Conservation (phyloP, 2,888 invertebrate species). For the Eupithecia vulgata region DNA sequence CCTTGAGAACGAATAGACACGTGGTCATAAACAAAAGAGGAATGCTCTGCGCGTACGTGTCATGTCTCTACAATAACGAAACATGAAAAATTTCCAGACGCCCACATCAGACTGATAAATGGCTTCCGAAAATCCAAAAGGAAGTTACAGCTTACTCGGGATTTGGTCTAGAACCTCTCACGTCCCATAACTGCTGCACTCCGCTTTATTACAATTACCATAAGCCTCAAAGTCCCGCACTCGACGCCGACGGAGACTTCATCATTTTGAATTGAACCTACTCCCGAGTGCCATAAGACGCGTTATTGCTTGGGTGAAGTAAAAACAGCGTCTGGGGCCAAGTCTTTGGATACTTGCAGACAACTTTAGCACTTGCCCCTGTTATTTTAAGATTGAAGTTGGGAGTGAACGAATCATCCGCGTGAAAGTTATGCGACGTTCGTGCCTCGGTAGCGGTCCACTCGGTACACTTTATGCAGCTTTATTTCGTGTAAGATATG, state of each 20-base stretch:
- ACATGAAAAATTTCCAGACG: slow-evolving; percentile 85
- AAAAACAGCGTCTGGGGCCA: slow-evolving; percentile 76
- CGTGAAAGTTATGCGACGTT: slow-evolving; percentile 78
- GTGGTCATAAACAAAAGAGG: slow-evolving; percentile 70
- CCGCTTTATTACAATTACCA: slow-evolving; percentile 85
- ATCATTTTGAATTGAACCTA: slow-evolving; percentile 84
- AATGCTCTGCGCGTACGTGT: slow-evolving; percentile 72
- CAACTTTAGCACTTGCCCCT: slow-evolving; percentile 73
- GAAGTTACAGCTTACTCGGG: slow-evolving; percentile 85
- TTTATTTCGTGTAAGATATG: slow-evolving; percentile 77
- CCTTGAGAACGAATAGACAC: slow-evolving; percentile 59
- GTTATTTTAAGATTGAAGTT: slow-evolving; percentile 73
- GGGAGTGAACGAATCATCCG: slow-evolving; percentile 56
- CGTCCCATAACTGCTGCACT: slow-evolving; percentile 85
- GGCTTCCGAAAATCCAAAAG: slow-evolving; percentile 86
- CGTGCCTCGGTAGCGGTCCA: slow-evolving; percentile 80
- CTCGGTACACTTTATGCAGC: slow-evolving; percentile 79
- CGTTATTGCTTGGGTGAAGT: slow-evolving; percentile 82
- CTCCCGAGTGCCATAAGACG: slow-evolving; percentile 77
- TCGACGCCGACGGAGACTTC: slow-evolving; percentile 74
- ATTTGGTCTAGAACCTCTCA: slow-evolving; percentile 85
- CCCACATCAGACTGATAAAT: slow-evolving; percentile 85
- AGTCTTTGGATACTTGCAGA: slow-evolving; percentile 62
- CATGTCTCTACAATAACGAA: slow-evolving; percentile 82
- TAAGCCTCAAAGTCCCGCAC: slow-evolving; percentile 84